A percentile compares a stretch with the other conserved stretches of the same genome.
Conservation (phyloP, 2,797 vertebrate species). For the Hylomyscus alleni region DNA sequence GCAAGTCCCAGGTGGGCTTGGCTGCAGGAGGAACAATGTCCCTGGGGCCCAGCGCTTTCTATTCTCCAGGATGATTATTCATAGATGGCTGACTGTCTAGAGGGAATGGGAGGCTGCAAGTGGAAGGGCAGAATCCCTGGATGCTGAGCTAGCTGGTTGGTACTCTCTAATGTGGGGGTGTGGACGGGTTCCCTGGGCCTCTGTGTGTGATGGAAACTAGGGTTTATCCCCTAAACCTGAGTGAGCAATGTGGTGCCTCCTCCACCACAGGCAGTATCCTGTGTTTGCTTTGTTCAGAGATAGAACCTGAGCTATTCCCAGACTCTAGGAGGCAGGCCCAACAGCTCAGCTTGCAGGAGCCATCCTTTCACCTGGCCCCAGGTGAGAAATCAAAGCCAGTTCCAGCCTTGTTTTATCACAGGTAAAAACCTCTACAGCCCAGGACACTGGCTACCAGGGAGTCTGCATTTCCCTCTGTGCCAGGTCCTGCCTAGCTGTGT, state of each 20-base stretch:
- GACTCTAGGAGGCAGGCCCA: background rate
- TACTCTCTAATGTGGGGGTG: too few species aligned
- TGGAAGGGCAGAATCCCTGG: too few species aligned
- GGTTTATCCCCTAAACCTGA: too few species aligned
- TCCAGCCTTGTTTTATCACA: background rate
- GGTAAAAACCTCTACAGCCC: background rate
- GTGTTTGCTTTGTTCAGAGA: background rate
- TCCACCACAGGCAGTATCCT: too few species aligned
- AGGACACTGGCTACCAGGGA: fast-evolving
- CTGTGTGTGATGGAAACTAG: background rate
- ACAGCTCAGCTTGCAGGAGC: background rate
- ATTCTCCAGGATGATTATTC: fast-evolving
- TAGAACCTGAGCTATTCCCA: background rate
- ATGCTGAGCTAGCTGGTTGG: background rate
- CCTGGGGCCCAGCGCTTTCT: too few species aligned
- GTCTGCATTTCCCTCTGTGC: fast-evolving
- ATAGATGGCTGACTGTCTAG: background rate
- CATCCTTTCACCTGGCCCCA: background rate
- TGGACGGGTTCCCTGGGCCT: background rate
- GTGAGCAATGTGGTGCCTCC: too few species aligned
- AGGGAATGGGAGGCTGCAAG: fast-evolving
- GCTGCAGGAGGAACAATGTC: fast-evolving
- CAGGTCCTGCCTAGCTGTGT: fast-evolving
- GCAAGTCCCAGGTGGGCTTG: background rate
- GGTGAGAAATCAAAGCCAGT: background rate